These are phyloP conservation scores for Tetrao urogallus DNA, from an alignment of 2,113 vertebrate species.

Conservation along the genomic window DNA sequence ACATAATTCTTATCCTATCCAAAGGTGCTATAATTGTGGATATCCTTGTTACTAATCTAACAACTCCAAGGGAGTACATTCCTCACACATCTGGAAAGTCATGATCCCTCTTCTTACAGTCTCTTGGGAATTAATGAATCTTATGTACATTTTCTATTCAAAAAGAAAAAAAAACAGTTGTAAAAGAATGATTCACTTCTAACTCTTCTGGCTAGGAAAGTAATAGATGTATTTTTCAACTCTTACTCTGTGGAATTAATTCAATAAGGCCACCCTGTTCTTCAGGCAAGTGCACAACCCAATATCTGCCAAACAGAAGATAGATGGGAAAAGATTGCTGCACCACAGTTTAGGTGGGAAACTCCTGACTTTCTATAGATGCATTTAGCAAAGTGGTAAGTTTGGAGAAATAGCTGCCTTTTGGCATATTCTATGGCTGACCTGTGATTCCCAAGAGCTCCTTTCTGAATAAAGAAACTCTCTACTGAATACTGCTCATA, in stretches of 20 bases:
- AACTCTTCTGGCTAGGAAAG: background rate
- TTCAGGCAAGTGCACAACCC: background rate
- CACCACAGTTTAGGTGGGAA: background rate
- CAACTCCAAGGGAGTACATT: background rate
- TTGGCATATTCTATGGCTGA: background rate
- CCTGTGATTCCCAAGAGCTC: background rate
- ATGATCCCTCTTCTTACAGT: background rate
- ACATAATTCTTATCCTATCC: background rate
- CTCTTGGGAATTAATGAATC: background rate
- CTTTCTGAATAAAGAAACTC: background rate
- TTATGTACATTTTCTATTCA: background rate
- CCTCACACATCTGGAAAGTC: background rate
- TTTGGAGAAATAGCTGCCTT: background rate
- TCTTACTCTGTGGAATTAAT: background rate
- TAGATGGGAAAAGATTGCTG: background rate
- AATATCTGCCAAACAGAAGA: background rate
- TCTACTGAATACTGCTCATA: background rate
- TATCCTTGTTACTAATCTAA: background rate
- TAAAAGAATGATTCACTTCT: background rate
- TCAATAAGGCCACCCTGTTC: background rate
- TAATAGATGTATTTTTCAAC: background rate
- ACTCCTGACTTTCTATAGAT: background rate
- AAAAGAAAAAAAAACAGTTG: background rate
- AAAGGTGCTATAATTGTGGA: background rate
- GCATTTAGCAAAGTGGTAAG: background rate